These are phyloP conservation scores for Cosmopolites sordidus DNA, from an alignment of 2,888 invertebrate genomes.

Conservation along the genomic window DNA sequence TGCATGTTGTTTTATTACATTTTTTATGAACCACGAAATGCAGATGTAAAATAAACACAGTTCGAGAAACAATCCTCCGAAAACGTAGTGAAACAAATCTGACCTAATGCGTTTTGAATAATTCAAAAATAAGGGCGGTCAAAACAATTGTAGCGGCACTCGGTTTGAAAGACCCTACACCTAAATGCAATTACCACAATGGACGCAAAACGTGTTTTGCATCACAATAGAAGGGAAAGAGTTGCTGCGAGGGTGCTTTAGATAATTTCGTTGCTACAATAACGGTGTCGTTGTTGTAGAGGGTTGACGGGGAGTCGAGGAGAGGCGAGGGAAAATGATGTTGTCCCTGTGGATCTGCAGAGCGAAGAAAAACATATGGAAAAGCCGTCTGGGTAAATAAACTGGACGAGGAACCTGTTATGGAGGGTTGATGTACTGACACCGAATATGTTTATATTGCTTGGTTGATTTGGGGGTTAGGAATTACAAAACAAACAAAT, in stretches of 20 bases:
- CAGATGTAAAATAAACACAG: neutral
- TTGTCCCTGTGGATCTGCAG: neutral
- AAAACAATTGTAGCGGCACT: neutral
- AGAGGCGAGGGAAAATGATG: neutral
- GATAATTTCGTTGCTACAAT: slow-evolving; percentile 1
- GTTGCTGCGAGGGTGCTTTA: slow-evolving; percentile 26
- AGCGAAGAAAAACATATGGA: neutral
- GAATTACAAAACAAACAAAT: too few species aligned
- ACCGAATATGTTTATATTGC: neutral
- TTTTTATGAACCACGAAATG: too few species aligned
- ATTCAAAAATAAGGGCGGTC: slow-evolving; percentile 15
- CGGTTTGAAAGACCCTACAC: neutral
- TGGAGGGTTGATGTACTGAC: neutral
- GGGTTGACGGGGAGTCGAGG: neutral
- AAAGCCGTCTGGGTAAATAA: neutral
- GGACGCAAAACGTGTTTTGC: slow-evolving; percentile 27
- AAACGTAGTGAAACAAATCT: neutral
- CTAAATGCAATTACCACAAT: slow-evolving; percentile 29
- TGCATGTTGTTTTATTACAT: too few species aligned
- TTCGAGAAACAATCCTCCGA: neutral
- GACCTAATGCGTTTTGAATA: slow-evolving; percentile 20
- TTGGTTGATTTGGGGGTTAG: neutral
- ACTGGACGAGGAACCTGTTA: neutral
- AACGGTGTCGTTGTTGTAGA: neutral
- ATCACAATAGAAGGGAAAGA: slow-evolving; percentile 34